Conservation (phyloP, 2,113 vertebrate genomes). For the Macrotus californicus region DNA sequence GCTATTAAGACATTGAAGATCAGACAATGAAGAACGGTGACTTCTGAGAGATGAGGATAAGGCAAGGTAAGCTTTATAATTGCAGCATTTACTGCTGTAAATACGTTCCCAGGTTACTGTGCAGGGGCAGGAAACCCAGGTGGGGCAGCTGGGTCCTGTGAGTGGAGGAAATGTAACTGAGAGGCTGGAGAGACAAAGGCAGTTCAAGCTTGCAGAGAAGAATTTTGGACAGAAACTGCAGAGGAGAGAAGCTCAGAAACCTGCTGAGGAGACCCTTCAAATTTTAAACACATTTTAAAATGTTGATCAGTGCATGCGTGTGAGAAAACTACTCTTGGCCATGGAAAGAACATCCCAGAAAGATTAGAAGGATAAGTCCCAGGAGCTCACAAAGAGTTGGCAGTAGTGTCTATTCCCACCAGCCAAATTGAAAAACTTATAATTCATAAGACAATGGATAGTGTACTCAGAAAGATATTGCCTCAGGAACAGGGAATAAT, state of each 20-base stretch:
- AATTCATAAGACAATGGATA: not conserved
- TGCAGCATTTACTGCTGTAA: not conserved
- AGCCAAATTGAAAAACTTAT: not conserved
- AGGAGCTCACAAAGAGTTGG: not conserved
- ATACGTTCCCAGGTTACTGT: not conserved
- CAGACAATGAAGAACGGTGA: not conserved
- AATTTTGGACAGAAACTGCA: not conserved
- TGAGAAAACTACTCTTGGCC: not conserved
- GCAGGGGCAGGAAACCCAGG: fast-evolving
- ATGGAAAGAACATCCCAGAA: not conserved
- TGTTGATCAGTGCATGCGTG: not conserved
- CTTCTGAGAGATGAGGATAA: not conserved
- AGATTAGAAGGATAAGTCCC: not conserved
- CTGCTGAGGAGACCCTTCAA: not conserved
- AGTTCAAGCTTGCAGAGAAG: not conserved
- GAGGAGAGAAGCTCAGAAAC: not conserved
- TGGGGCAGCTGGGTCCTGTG: not conserved
- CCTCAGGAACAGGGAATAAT: not conserved
- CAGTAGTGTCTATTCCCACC: not conserved
- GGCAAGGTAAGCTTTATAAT: not conserved
- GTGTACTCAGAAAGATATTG: not conserved
- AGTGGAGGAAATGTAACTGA: not conserved
- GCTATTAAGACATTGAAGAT: not conserved
- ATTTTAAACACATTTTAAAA: not conserved
- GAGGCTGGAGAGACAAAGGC: not conserved